These are phyloP conservation scores for Ameiurus melas DNA, from an alignment of 2,113 vertebrate species.

Conservation along the genomic window DNA sequence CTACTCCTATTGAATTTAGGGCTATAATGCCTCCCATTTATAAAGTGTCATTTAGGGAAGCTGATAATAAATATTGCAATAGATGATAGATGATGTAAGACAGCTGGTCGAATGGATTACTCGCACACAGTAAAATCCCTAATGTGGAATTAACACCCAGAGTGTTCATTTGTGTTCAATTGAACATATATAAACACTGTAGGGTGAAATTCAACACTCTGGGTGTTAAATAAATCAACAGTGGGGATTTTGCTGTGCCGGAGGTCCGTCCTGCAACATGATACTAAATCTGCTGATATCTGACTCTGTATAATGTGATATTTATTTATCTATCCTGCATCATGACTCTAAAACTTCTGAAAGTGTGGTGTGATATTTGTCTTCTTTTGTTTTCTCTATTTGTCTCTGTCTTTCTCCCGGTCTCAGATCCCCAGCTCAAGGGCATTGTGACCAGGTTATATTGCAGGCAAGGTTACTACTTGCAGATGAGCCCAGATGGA, in stretches of 20 bases:
- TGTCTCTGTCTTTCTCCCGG: constrained; percentile 4
- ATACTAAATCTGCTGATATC: neutral
- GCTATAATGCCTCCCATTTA: neutral
- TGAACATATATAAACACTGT: too few relatives aligned
- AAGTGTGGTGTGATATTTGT: constrained; percentile 23
- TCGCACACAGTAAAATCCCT: neutral
- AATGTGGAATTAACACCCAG: too few relatives aligned
- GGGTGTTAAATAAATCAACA: too few relatives aligned
- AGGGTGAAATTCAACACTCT: too few relatives aligned
- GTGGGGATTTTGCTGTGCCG: too few relatives aligned
- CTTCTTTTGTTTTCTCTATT: neutral
- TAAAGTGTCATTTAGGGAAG: neutral
- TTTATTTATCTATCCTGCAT: neutral
- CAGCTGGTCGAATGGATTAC: neutral
- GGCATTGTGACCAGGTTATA: constrained; percentile 99
- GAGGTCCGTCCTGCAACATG: neutral
- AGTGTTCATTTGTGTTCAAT: too few relatives aligned
- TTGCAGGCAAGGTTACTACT: constrained; percentile 99
- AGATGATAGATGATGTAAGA: neutral
- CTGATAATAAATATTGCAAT: constrained; percentile 21
- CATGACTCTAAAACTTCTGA: neutral
- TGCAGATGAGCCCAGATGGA: constrained; percentile 99
- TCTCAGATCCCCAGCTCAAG: constrained; percentile 99
- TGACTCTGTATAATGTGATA: neutral
- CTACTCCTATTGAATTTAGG: neutral